A percentile compares a stretch with the other conserved stretches of the same genome.
Evolutionary conservation across 2,797 vertebrate genomes (phyloP).

Genomic region (Chelonia mydas): DNA sequence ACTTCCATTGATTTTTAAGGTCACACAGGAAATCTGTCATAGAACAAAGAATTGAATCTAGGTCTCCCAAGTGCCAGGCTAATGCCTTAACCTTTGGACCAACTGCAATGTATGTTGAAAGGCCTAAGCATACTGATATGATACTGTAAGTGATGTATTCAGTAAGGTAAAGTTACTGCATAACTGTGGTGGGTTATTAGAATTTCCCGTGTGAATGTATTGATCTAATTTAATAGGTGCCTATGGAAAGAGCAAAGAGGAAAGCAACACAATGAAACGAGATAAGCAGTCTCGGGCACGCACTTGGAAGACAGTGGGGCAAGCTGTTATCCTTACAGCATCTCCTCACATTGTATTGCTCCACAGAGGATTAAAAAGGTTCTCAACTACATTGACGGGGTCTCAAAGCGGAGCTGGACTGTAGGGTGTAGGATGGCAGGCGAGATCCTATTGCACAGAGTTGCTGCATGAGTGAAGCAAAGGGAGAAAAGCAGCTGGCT

Average conservation of each 20-base stretch:
- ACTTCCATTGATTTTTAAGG: neutral
- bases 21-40: neutral
- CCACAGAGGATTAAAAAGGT: neutral
- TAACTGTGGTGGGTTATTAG: too few species aligned
- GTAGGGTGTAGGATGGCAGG: neutral
- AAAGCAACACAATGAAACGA: too few species aligned
- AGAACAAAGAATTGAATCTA: neutral
- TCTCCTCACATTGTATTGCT: neutral
- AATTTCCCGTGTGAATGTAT: too few species aligned
- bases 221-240: too few species aligned
- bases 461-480: neutral
- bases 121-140: too few species aligned
- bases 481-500: neutral
- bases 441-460: neutral
- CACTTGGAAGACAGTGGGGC: too few species aligned
- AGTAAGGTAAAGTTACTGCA: too few species aligned
- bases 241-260: too few species aligned
- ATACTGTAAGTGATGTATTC: too few species aligned
- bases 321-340: neutral
- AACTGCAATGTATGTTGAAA: neutral
- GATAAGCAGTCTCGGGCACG: too few species aligned
- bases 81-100: neutral
- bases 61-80: rapidly evolving
- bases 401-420: neutral
- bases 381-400: neutral